A percentile compares a stretch with the other conserved stretches of the same genome.
These are phyloP conservation scores for Patiria miniata DNA, from an alignment of 35 echinoderm and acorn worm species.

Conservation along the genomic window DNA sequence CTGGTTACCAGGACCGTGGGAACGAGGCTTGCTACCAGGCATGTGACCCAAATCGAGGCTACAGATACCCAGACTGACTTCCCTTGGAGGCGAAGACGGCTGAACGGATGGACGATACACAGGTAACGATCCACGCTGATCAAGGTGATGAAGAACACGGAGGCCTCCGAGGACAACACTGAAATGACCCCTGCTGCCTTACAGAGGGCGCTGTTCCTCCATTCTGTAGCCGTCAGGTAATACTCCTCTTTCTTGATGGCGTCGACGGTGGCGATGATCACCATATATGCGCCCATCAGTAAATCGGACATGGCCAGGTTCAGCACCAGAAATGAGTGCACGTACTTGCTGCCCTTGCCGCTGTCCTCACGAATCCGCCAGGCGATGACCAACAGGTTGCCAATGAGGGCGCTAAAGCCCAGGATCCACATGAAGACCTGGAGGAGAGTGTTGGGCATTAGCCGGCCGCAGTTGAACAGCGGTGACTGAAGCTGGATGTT, in stretches of 20 bases:
- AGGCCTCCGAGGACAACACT: slow-evolving; percentile 69
- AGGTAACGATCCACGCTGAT: slow-evolving; percentile 85
- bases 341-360: neutral
- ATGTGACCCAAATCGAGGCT: slow-evolving; percentile 47
- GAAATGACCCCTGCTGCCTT: slow-evolving; percentile 73
- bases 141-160: slow-evolving; percentile 68
- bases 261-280: slow-evolving; percentile 71
- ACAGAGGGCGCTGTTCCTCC: slow-evolving; percentile 64
- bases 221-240: slow-evolving; percentile 51
- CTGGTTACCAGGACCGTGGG: slow-evolving; percentile 39
- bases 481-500: slow-evolving; percentile 9
- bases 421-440: slow-evolving; percentile 77
- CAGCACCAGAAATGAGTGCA: slow-evolving; percentile 49
- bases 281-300: slow-evolving; percentile 83
- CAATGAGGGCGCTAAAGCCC: slow-evolving; percentile 68
- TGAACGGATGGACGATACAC: slow-evolving; percentile 85
- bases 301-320: slow-evolving; percentile 85
- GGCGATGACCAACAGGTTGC: slow-evolving; percentile 64
- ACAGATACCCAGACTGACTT: slow-evolving; percentile 23
- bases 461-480: slow-evolving; percentile 44
- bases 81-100: slow-evolving; percentile 40
- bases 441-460: slow-evolving; percentile 46
- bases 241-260: slow-evolving; percentile 54
- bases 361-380: slow-evolving; percentile 41
- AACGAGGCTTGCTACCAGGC: slow-evolving; percentile 17